Conservation (phyloP, 2,113 vertebrate genomes). For the Cyprinodon variegatus region DNA sequence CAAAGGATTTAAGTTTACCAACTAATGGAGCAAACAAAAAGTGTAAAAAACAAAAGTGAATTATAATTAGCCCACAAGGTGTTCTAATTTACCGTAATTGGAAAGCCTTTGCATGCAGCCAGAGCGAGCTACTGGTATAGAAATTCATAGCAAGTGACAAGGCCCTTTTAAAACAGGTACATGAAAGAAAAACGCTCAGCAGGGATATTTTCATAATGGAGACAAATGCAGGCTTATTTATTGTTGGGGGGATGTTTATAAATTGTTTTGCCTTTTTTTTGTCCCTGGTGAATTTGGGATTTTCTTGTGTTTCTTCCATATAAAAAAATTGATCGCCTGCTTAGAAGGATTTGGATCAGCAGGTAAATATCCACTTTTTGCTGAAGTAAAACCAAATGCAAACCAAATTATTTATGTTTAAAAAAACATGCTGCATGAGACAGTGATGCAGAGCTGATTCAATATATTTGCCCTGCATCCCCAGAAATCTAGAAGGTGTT, state of each 20-base stretch:
- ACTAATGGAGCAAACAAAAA: no score
- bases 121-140: no score
- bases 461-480: neutral
- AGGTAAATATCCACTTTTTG: neutral
- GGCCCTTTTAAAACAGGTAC: no score
- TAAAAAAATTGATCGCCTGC: neutral
- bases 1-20: no score
- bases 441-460: neutral
- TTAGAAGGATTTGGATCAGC: neutral
- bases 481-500: conserved; percentile 7
- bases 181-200: no score
- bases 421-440: neutral
- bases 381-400: neutral
- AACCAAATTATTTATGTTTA: neutral
- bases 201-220: no score
- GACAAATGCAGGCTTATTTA: neutral
- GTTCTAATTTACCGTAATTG: no score
- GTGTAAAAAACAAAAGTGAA: no score
- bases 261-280: neutral
- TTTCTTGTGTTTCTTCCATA: neutral
- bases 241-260: neutral
- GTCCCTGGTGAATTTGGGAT: neutral
- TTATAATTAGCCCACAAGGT: no score
- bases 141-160: no score
- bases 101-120: no score